Evolutionary conservation across 1,140 invertebrate species (phyloP).

Genomic region (Choristoneura fumiferana): DNA sequence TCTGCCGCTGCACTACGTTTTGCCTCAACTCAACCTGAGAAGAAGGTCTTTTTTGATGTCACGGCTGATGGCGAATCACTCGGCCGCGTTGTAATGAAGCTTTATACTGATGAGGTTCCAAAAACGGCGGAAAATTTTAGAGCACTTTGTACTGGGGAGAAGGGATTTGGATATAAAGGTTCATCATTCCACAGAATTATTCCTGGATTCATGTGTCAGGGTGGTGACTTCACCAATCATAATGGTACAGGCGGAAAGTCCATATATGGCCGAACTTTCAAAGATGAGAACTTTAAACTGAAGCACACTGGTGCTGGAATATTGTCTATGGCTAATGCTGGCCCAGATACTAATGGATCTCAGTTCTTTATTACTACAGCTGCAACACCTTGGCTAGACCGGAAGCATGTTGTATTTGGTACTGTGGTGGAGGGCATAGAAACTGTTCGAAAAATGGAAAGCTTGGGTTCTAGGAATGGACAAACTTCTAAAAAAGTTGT

Average conservation of each 20-base stretch:
- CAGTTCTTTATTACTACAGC: slow-evolving; percentile 92
- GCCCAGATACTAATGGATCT: slow-evolving; percentile 90
- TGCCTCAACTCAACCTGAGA: slow-evolving; percentile 62
- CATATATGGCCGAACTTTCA: slow-evolving; percentile 89
- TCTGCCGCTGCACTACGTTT: slow-evolving; percentile 62
- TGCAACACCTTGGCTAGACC: slow-evolving; percentile 90
- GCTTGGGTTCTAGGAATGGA: slow-evolving; percentile 86
- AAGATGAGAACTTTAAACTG: slow-evolving; percentile 89
- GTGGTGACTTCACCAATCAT: slow-evolving; percentile 88
- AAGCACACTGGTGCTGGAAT: slow-evolving; percentile 87
- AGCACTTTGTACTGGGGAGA: slow-evolving; percentile 89
- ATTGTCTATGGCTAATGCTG: slow-evolving; percentile 89
- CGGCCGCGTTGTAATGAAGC: slow-evolving; percentile 86
- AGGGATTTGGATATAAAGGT: slow-evolving; percentile 89
- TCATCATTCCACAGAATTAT: slow-evolving; percentile 91
- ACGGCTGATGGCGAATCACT: slow-evolving; percentile 81
- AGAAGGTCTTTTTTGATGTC: slow-evolving; percentile 77
- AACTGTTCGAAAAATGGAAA: slow-evolving; percentile 86
- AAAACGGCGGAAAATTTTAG: slow-evolving; percentile 90
- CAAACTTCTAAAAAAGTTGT: slow-evolving; percentile 88
- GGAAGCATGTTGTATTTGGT: slow-evolving; percentile 93
- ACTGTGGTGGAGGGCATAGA: slow-evolving; percentile 90
- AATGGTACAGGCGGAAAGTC: slow-evolving; percentile 91
- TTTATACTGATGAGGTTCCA: slow-evolving; percentile 86
- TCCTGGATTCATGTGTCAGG: slow-evolving; percentile 92